These are phyloP conservation scores for Ceyx melanurus DNA, from an alignment of 2,113 vertebrate species.

Conservation along the genomic window DNA sequence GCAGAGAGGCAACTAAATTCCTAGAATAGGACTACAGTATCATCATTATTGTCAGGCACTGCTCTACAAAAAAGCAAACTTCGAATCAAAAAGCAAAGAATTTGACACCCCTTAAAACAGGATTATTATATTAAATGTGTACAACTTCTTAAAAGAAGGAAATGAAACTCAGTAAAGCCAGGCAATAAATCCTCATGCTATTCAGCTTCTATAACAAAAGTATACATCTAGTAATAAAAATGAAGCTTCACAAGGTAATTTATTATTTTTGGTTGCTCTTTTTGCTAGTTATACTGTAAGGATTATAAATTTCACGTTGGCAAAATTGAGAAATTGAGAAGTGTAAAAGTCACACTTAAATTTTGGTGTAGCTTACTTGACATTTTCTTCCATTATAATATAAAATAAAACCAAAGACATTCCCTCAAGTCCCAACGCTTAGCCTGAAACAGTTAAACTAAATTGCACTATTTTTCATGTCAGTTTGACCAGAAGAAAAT, in stretches of 20 bases:
- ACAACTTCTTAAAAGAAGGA: not conserved
- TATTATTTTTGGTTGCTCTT: not conserved
- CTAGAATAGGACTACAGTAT: slow-evolving; percentile 10
- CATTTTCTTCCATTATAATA: not conserved
- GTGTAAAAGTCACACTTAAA: not conserved
- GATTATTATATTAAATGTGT: not conserved
- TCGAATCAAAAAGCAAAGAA: not conserved
- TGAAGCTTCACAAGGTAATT: not conserved
- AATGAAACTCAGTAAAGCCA: not conserved
- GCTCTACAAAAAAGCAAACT: not conserved
- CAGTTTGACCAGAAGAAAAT: not conserved
- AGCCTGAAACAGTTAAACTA: not conserved
- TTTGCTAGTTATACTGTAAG: not conserved
- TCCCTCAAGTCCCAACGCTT: not conserved
- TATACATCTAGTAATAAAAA: not conserved
- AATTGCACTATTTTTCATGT: not conserved
- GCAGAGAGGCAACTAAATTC: slow-evolving; percentile 28
- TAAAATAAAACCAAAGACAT: not conserved
- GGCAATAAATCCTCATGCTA: not conserved
- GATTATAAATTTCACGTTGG: not conserved
- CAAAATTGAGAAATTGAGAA: not conserved
- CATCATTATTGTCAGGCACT: not conserved
- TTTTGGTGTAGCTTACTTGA: not conserved
- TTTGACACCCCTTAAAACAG: not conserved
- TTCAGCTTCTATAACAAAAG: not conserved